Conservation (phyloP, 2,113 vertebrate species). For the Lasiurus borealis region DNA sequence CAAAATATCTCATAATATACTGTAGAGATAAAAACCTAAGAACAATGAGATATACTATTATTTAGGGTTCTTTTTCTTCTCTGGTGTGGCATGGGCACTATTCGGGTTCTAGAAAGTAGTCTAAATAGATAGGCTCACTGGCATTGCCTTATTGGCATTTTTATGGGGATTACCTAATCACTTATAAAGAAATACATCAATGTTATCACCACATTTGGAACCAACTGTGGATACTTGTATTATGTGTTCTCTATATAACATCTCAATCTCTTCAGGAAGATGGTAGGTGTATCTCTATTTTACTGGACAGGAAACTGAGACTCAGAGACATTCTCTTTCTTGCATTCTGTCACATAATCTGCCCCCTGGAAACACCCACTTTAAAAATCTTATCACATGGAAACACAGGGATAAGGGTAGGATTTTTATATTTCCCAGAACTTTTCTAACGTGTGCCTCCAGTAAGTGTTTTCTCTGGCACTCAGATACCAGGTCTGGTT, state of each 20-base stretch:
- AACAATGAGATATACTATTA: background rate
- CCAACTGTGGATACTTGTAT: background rate
- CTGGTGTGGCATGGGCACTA: background rate
- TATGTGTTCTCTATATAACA: background rate
- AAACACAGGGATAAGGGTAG: background rate
- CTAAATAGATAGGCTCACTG: background rate
- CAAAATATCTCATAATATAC: conserved; percentile 4
- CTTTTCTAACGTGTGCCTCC: background rate
- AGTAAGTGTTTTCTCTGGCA: background rate
- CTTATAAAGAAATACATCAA: background rate
- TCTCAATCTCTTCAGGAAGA: background rate
- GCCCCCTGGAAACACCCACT: background rate
- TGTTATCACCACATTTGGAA: background rate
- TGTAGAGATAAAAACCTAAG: background rate
- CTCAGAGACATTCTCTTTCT: background rate
- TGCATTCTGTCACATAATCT: background rate
- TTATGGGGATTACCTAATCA: background rate
- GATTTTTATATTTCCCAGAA: background rate
- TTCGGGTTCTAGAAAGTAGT: background rate
- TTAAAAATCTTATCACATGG: background rate
- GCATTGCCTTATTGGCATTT: background rate
- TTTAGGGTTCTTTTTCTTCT: conserved; percentile 13
- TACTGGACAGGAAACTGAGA: conserved; percentile 5
- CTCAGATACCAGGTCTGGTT: conserved; percentile 2
- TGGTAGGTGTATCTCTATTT: background rate